A percentile compares a stretch with the other conserved stretches of the same genome.
Evolutionary conservation across 2,888 invertebrate species (phyloP).

Genomic region (Ophioninae sp.): DNA sequence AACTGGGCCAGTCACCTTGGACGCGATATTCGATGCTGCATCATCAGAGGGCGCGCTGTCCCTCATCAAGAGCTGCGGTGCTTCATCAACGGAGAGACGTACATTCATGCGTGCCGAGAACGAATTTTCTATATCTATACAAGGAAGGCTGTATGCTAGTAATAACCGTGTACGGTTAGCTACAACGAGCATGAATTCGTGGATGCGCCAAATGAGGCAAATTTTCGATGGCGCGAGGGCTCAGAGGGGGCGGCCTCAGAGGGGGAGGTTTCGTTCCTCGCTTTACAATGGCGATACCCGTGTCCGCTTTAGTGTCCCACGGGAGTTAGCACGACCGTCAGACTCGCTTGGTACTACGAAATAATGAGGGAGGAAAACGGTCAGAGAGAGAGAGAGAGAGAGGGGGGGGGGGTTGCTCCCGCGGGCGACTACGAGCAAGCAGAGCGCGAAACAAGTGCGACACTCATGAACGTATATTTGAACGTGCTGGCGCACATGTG

Average conservation of each 20-base stretch:
- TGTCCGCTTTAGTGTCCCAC: slow-evolving; percentile 54
- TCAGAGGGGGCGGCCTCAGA: background rate
- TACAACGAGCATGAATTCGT: slow-evolving; percentile 31
- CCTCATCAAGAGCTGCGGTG: background rate
- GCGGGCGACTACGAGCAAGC: slow-evolving; percentile 31
- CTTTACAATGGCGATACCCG: slow-evolving; percentile 44
- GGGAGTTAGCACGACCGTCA: slow-evolving; percentile 48
- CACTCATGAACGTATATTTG: slow-evolving; percentile 33
- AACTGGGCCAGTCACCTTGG: slow-evolving; percentile 4
- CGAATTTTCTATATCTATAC: background rate
- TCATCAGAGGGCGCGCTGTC: background rate
- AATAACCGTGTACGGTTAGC: slow-evolving; percentile 18
- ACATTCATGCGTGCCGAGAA: background rate
- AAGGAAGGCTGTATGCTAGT: background rate
- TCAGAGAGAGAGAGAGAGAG: slow-evolving; percentile 7
- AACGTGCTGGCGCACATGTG: slow-evolving; percentile 27
- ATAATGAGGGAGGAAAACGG: slow-evolving; percentile 60
- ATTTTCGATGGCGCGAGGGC: slow-evolving; percentile 52
- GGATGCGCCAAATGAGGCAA: slow-evolving; percentile 60
- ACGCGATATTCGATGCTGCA: slow-evolving; percentile 3
- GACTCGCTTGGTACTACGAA: slow-evolving; percentile 47
- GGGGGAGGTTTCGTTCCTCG: slow-evolving; percentile 23
- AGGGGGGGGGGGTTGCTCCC: slow-evolving; percentile 20
- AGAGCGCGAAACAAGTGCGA: slow-evolving; percentile 43
- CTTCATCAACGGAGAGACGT: background rate